phyloP scores from a whole-genome alignment of 2,113 vertebrate species.

The Charina bottae region DNA sequence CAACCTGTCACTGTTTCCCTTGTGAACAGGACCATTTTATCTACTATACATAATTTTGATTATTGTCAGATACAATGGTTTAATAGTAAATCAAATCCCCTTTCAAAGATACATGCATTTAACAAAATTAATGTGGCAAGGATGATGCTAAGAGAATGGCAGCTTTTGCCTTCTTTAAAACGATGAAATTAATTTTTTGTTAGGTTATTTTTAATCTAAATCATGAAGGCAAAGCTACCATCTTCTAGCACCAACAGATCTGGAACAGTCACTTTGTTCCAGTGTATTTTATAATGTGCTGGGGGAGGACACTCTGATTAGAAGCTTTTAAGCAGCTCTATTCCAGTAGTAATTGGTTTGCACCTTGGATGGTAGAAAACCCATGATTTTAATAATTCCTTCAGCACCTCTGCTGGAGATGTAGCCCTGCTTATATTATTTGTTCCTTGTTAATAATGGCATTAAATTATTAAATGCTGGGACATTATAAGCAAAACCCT shows the following conservation, averaged over 20 bases:
- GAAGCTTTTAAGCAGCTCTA: constrained; percentile 45
- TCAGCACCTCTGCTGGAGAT: constrained; percentile 54
- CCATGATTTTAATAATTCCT: constrained; percentile 45
- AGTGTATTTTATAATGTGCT: constrained; percentile 31
- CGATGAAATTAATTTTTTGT: constrained; percentile 24
- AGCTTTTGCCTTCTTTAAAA: constrained; percentile 36
- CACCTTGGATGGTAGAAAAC: constrained; percentile 51
- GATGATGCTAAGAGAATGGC: constrained; percentile 49
- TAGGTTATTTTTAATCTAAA: constrained; percentile 23
- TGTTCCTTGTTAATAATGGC: constrained; percentile 42
- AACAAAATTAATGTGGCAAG: constrained; percentile 32
- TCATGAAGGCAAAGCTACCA: constrained; percentile 36
- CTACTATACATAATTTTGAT: not conserved
- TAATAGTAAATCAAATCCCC: constrained; percentile 44
- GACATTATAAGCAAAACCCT: constrained; percentile 56
- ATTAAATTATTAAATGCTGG: constrained; percentile 57
- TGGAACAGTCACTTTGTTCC: not conserved
- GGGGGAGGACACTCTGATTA: constrained; percentile 36
- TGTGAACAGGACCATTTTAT: constrained; percentile 3
- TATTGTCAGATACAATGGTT: not conserved
- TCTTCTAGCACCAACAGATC: not conserved
- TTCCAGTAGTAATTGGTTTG: constrained; percentile 57
- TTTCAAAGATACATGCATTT: constrained; percentile 37
- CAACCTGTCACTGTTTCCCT: not conserved
- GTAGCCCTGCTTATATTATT: constrained; percentile 43